phyloP scores from a whole-genome alignment of 2,113 vertebrate genomes.

The Chrysemys picta region DNA sequence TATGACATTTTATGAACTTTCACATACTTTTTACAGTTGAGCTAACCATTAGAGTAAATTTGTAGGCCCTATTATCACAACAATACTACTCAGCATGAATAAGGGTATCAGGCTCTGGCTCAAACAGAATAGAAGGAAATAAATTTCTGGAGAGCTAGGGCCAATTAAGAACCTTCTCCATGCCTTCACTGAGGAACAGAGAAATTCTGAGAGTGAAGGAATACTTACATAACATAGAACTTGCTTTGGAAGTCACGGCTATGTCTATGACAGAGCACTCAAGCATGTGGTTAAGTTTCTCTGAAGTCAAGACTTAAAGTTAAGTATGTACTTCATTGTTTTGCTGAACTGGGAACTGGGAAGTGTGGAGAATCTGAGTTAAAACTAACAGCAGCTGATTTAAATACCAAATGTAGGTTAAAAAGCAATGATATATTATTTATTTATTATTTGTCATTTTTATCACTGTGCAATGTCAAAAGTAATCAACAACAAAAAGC shows the following conservation, averaged over 20 bases:
- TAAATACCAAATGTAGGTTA: conserved; percentile 6
- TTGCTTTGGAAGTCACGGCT: neutral
- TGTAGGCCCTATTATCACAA: neutral
- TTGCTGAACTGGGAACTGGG: neutral
- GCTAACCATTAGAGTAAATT: neutral
- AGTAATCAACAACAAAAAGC: neutral
- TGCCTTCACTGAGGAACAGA: neutral
- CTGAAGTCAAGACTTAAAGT: neutral
- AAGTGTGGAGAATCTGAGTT: conserved; percentile 11
- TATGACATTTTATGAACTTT: neutral
- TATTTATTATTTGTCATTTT: conserved; percentile 15
- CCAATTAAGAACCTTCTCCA: neutral
- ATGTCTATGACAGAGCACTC: neutral
- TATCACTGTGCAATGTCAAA: conserved; percentile 8
- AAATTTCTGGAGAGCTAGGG: neutral
- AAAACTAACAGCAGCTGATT: neutral
- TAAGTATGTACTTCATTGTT: neutral
- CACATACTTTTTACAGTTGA: neutral
- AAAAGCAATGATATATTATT: neutral
- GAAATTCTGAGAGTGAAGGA: too few species aligned
- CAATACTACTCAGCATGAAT: neutral
- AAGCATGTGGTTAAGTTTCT: neutral
- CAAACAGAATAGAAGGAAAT: neutral
- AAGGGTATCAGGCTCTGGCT: neutral
- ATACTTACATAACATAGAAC: too few species aligned